Percentiles rank a stretch among this genome's conserved stretches.
These are phyloP conservation scores for Clamator glandarius DNA, from an alignment of 2,797 vertebrate genomes.

Conservation along the genomic window DNA sequence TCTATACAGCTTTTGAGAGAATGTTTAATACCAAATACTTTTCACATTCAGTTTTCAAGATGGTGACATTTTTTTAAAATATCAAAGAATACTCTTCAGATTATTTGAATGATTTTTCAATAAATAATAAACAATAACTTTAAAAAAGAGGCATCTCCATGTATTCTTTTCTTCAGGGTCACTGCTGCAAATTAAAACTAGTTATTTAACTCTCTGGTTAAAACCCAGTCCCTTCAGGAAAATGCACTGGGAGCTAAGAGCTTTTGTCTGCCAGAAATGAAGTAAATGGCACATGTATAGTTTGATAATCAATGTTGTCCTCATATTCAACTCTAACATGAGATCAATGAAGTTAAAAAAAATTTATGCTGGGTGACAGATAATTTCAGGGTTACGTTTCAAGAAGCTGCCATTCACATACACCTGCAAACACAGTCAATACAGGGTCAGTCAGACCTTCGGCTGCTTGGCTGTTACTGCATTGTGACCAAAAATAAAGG, in stretches of 20 bases:
- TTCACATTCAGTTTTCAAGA: background rate
- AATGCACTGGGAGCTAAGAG: background rate
- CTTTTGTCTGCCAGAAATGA: background rate
- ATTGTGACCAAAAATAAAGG: background rate
- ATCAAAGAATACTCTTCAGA: background rate
- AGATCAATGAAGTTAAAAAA: background rate
- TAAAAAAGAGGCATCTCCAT: background rate
- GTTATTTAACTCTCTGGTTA: background rate
- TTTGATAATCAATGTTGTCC: background rate
- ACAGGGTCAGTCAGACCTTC: background rate
- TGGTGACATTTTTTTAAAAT: background rate
- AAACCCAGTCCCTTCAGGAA: background rate
- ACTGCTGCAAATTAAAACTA: constrained; percentile 3
- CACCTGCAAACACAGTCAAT: background rate
- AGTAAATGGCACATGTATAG: background rate
- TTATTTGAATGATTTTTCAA: background rate
- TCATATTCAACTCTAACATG: background rate
- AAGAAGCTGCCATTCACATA: background rate
- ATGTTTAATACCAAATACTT: background rate
- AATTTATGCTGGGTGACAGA: background rate
- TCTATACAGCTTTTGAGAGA: background rate
- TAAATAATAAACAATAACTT: background rate
- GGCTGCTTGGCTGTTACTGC: background rate
- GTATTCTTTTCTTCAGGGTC: background rate
- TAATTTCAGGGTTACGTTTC: background rate